Evolutionary conservation across 2,797 vertebrate species (phyloP), one percentile per base, ranked within the genome.

Genomic region (Chaenodraco wilsoni): DNA sequence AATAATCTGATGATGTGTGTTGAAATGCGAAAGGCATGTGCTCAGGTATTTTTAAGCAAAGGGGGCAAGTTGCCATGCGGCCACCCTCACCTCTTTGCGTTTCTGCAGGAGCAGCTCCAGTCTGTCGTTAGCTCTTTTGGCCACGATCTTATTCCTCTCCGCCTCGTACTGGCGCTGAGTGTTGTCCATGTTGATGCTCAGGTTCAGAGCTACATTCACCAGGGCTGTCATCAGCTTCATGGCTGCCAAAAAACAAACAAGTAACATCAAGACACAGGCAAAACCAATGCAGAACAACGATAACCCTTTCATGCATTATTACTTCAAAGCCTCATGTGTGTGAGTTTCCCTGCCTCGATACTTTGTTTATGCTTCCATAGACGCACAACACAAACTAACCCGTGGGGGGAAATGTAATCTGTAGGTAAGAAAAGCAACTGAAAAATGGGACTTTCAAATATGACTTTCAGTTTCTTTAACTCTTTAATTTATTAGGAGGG

Each of bases 101-200:
- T 99, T 99, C 90, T 99, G 98, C 75, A 99, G 92, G 48, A 99
- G 89, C 33, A 99, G 94, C 84, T 99, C 98, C 90, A 99, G 93
- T 33, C 97, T 95, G 85, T 99, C 98, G 52, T 98, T 99, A 58
- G 98, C 98, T 90, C 98, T 91, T 92, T 99, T 99, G 74, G 97
- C 97, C 72, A 99, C 96, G 55, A 97, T 98, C 93, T 99, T 99
- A 92, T 98, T 98, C 79, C 97, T 94, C 88, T 99, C 98, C 19
- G 98, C 93, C 88, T 99, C 98, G 23, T 99, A 99, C 62, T 99
- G 98, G 69, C 98, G 94, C 88, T 99, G 98, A 23, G 98, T 99
- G 87, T 99, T 99, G 94, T 99, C 98, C 97, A 99, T 98, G 94
- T 99, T 99, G 88, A 99, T 99, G 93, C 98, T 99, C 87, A 99